These are phyloP conservation scores for Mamestra brassicae DNA, from an alignment of 2,888 invertebrate genomes.

Conservation along the genomic window DNA sequence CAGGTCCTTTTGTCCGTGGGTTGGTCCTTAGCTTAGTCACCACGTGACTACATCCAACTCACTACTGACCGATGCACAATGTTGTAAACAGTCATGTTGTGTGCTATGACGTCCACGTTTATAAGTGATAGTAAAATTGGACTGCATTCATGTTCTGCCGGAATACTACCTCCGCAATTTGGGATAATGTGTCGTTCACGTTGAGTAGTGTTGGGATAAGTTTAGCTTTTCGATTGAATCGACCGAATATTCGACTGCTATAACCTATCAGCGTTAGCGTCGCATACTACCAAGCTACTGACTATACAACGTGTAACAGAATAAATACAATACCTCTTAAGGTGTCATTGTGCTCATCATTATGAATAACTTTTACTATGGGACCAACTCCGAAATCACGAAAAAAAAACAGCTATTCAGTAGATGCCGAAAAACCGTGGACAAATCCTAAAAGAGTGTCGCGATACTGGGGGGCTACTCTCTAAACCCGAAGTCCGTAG, in stretches of 20 bases:
- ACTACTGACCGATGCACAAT: constrained; percentile 80
- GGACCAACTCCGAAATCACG: too few relatives aligned
- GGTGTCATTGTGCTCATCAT: too few relatives aligned
- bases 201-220: constrained; percentile 19
- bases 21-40: constrained; percentile 89
- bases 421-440: neutral
- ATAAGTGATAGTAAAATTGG: constrained; percentile 62
- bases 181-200: constrained; percentile 56
- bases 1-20: constrained; percentile 85
- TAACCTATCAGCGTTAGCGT: neutral
- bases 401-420: too few relatives aligned
- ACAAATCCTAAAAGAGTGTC: neutral
- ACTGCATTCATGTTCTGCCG: too few relatives aligned
- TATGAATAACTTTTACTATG: too few relatives aligned
- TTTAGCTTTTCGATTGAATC: neutral
- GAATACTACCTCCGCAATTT: constrained; percentile 66
- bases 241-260: neutral
- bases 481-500: too few relatives aligned
- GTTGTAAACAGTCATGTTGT: constrained; percentile 76
- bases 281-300: neutral
- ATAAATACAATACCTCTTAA: too few relatives aligned
- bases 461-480: neutral
- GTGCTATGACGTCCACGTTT: constrained; percentile 72
- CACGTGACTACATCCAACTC: constrained; percentile 76
- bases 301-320: too few relatives aligned